Conservation (phyloP, 2,113 vertebrate species). For the Xiphophorus maculatus region DNA sequence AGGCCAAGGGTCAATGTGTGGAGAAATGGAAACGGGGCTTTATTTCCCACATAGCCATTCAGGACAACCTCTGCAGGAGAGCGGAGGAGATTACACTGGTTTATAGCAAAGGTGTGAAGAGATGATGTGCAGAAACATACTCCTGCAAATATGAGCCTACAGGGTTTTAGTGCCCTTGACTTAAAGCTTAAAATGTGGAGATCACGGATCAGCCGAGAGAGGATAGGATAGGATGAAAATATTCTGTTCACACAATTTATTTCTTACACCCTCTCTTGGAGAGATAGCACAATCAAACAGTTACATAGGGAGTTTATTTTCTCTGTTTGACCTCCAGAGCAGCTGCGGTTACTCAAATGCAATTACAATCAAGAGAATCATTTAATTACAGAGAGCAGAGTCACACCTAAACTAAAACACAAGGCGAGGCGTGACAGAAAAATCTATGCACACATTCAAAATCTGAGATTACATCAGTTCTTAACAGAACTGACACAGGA, state of each 20-base stretch:
- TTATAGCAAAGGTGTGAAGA: conserved; percentile 39
- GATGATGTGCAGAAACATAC: conserved; percentile 11
- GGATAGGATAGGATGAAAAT: not conserved
- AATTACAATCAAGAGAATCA: conserved; percentile 17
- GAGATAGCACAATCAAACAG: not conserved
- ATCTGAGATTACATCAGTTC: not conserved
- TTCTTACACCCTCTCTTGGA: not conserved
- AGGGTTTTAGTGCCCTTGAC: conserved; percentile 41
- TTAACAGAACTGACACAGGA: not conserved
- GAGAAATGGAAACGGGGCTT: conserved; percentile 53
- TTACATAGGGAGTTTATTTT: conserved; percentile 2
- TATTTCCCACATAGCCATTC: conserved; percentile 54
- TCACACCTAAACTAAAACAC: conserved; percentile 2
- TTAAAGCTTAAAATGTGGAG: conserved; percentile 18
- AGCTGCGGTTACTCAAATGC: conserved; percentile 7
- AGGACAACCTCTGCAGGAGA: conserved; percentile 5
- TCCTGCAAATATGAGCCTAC: not conserved
- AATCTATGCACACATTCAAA: not conserved
- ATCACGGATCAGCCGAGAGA: conserved; percentile 3
- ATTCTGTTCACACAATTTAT: conserved; percentile 37
- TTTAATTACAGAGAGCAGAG: not conserved
- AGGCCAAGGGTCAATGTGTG: not conserved
- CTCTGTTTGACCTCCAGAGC: conserved; percentile 15
- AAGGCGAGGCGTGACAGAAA: not conserved
- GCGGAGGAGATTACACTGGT: conserved; percentile 45